Conservation (phyloP, 2,888 invertebrate genomes). For the Cosmorhoe ocellata region DNA sequence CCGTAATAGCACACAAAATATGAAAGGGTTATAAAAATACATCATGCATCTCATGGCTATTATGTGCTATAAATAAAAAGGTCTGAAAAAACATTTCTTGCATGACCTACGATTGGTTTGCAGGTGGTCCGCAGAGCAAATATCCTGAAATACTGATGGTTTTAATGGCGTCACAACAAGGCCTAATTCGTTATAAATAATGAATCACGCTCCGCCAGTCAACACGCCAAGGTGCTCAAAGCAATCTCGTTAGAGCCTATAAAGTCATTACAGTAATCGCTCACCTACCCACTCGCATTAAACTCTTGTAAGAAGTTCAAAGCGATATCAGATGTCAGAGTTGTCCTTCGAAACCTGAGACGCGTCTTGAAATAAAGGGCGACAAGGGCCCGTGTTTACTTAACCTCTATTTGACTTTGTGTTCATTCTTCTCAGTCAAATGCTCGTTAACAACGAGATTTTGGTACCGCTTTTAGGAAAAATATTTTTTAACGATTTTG, state of each 20-base stretch:
- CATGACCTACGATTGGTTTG: too few species aligned
- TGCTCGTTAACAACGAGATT: slow-evolving; percentile 12
- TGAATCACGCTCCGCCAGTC: not conserved
- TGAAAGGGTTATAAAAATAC: too few species aligned
- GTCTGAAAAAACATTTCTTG: too few species aligned
- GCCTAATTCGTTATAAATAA: slow-evolving; percentile 2
- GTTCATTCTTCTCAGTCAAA: slow-evolving; percentile 19
- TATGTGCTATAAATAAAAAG: too few species aligned
- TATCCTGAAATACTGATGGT: too few species aligned
- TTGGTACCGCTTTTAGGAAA: not conserved
- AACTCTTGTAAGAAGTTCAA: slow-evolving; percentile 47
- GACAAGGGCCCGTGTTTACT: slow-evolving; percentile 33
- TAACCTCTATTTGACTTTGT: slow-evolving; percentile 30
- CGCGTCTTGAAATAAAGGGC: slow-evolving; percentile 26
- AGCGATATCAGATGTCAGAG: slow-evolving; percentile 55
- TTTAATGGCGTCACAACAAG: not conserved
- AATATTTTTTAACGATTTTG: not conserved
- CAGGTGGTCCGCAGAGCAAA: too few species aligned
- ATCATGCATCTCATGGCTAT: too few species aligned
- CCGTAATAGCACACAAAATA: not conserved
- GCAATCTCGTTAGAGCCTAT: slow-evolving; percentile 38
- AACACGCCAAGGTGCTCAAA: slow-evolving; percentile 17
- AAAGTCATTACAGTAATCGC: slow-evolving; percentile 45
- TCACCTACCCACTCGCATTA: slow-evolving; percentile 37
- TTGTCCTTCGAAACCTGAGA: slow-evolving; percentile 47